A percentile compares a stretch with the other conserved stretches of the same genome.
Conservation (phyloP, 64 coral and sea anemone genomes). For the Stylophora pistillata region DNA sequence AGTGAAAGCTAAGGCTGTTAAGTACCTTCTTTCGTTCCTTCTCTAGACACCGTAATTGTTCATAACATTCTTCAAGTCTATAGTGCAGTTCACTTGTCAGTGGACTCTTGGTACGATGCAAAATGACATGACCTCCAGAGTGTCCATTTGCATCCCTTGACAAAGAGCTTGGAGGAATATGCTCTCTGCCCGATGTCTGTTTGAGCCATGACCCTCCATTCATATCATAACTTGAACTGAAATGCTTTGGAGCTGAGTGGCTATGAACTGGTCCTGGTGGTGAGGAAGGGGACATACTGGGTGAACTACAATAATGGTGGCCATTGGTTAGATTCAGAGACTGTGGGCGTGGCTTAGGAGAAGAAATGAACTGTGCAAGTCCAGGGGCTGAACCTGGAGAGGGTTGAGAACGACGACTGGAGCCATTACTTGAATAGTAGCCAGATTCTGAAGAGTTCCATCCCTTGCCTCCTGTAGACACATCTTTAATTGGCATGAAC, state of each 20-base stretch:
- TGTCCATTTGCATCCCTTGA: constrained; percentile 49
- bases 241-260: constrained; percentile 33
- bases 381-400: constrained; percentile 72
- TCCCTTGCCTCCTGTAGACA: constrained; percentile 43
- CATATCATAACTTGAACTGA: neutral
- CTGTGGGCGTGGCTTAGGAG: constrained; percentile 62
- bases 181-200: constrained; percentile 16
- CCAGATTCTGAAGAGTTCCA: constrained; percentile 91
- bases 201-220: constrained; percentile 24
- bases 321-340: constrained; percentile 54
- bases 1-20: neutral
- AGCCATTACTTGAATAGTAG: constrained; percentile 81
- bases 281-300: constrained; percentile 90
- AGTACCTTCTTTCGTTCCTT: constrained; percentile 90
- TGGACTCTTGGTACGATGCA: constrained; percentile 59
- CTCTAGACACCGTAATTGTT: constrained; percentile 87
- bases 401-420: constrained; percentile 52
- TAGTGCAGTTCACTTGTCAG: constrained; percentile 83
- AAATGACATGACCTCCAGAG: constrained; percentile 36
- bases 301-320: constrained; percentile 76
- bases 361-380: constrained; percentile 32
- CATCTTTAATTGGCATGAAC: constrained; percentile 87
- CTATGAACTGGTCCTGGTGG: constrained; percentile 65
- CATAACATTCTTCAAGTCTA: constrained; percentile 94
- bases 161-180: constrained; percentile 35